Conservation (phyloP, 2,888 invertebrate species). For the Rotaria sp. region DNA sequence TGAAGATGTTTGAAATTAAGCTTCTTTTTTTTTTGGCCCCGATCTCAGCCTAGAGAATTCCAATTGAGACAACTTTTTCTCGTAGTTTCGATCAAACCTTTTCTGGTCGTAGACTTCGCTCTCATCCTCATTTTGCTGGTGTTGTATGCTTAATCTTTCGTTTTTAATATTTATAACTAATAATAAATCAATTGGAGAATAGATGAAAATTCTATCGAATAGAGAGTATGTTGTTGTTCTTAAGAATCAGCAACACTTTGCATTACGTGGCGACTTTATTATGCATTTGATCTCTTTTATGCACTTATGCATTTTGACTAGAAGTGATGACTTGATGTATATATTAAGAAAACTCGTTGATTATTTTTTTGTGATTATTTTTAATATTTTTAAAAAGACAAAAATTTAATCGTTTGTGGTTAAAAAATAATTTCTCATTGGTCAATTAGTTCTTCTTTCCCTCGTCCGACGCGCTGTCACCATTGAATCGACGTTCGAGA, state of each 20-base stretch:
- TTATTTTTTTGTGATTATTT: neutral
- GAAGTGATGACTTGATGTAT: neutral
- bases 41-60: no score
- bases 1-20: no score
- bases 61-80: no score
- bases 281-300: neutral
- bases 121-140: no score
- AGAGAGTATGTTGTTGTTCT: neutral
- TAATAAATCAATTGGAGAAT: no score
- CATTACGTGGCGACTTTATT: neutral
- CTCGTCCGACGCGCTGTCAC: slow-evolving; percentile 12
- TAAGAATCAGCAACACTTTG: neutral
- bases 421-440: neutral
- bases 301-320: neutral
- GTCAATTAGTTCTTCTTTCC: neutral
- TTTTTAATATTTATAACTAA: no score
- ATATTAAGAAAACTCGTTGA: neutral
- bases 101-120: no score
- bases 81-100: no score
- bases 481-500: neutral
- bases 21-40: no score
- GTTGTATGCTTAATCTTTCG: no score
- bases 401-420: neutral
- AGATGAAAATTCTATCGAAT: no score
- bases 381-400: neutral